Base-by-base conservation (phyloP, 2,888 invertebrate species). In the Tenthredo scrophulariae region DNA sequence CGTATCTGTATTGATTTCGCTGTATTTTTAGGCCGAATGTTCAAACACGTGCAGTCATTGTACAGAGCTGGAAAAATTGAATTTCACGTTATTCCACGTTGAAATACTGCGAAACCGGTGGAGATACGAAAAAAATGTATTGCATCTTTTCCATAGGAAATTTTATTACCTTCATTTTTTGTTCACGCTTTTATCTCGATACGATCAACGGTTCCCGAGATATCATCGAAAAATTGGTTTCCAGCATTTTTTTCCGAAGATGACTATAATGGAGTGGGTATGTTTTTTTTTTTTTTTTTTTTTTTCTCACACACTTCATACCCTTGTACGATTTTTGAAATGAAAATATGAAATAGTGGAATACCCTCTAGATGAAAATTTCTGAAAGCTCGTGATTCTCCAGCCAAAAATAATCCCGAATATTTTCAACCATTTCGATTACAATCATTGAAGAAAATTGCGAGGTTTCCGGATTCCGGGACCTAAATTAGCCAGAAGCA, bases 361-460 rank as follows among this genome's bases (percentile, higher is more conserved):
- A 72, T 40, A 37, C 2, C 9, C 1, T 5, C 10, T 62, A n/a
- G 9, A 40, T 0, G n/a, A 15, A 72, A 72, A 70, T 37, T 5
- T 40, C 2, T 18, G n/a, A 62, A 62, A 62, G 2, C 26, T 62
- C 22, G n/a, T n/a, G 62, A 62, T 26, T 62, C 26, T 26, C 10
- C 10, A 62, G 62, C 13, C 62, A 3, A 13, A 26, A 62, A 62
- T 62, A 62, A 62, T 62, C 15, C 37, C 29, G 37, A 72, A 37
- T 7, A 33, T 37, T 37, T 37, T 40, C 37, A 40, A 40, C n/a
- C 6, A 2, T 72, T 15, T 37, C 70, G 40, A 72, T 72, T 72
- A 74, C 9, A 1, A 77, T 74, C 26, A 26, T 67, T 67, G 67
- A 33, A 62, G 74, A 74, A 74, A 74, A 74, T 74, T 43, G 40